These are phyloP conservation scores for Volucella bombylans DNA, from an alignment of 2,888 invertebrate species.

Conservation along the genomic window DNA sequence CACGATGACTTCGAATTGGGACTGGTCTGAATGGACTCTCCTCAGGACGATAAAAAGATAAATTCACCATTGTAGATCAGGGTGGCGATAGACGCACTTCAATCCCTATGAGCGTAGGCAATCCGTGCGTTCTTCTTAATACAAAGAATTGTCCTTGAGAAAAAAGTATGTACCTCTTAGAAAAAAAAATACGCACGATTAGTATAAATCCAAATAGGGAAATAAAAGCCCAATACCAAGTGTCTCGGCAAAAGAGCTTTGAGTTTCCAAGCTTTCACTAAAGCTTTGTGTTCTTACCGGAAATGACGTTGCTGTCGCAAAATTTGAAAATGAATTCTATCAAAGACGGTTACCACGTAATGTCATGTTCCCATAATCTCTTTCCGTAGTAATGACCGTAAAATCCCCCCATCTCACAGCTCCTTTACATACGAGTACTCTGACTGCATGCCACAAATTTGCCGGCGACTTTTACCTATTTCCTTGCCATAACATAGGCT, in stretches of 20 bases:
- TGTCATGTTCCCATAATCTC: conserved; percentile 1
- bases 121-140: no score
- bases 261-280: not conserved
- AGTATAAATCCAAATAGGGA: not conserved
- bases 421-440: not conserved
- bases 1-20: no score
- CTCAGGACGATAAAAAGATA: no score
- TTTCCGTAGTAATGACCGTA: conserved; percentile 49
- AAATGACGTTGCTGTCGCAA: conserved; percentile 18
- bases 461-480: conserved; percentile 29
- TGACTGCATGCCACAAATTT: not conserved
- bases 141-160: no score
- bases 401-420: not conserved
- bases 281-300: conserved; percentile 22
- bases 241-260: not conserved
- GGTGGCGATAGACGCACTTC: no score
- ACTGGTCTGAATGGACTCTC: no score
- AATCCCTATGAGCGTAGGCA: no score
- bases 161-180: no score
- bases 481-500: conserved; percentile 25
- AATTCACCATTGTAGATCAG: no score
- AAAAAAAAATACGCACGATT: no score
- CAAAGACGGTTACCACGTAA: conserved; percentile 17
- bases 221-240: not conserved
- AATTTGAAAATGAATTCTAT: conserved; percentile 19